Percentiles rank a stretch among this genome's conserved stretches.
phyloP scores from a whole-genome alignment of 2,888 invertebrate species.

The Leucophenga maculata region DNA sequence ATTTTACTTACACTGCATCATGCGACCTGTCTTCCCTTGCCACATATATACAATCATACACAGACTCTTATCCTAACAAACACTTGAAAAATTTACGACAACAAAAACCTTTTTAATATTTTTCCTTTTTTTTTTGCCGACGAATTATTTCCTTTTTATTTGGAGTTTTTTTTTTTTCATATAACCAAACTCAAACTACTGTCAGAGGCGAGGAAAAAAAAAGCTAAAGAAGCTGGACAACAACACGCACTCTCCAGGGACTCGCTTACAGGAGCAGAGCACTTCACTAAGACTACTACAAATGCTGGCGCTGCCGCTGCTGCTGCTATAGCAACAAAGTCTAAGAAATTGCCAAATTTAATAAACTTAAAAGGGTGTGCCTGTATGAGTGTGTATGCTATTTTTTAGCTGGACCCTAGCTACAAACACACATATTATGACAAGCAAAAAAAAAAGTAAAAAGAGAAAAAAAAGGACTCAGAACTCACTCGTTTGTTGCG shows the following conservation, averaged over 20 bases:
- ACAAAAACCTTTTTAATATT: constrained; percentile 61
- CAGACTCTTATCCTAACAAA: background rate
- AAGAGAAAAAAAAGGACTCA: constrained; percentile 1
- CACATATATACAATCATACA: background rate
- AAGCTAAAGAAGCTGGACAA: constrained; percentile 46
- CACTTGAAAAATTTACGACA: constrained; percentile 46
- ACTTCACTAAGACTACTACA: too few species aligned
- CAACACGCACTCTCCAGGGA: constrained; percentile 56
- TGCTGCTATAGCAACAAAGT: constrained; percentile 28
- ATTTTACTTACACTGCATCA: background rate
- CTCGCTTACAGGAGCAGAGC: constrained; percentile 42
- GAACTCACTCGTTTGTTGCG: constrained; percentile 25
- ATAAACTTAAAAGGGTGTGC: constrained; percentile 66
- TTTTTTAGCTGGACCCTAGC: constrained; percentile 12
- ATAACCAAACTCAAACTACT: background rate
- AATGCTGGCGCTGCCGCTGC: background rate
- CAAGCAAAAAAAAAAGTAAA: background rate
- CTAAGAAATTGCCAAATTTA: constrained; percentile 66
- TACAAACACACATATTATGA: background rate
- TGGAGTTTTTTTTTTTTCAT: background rate
- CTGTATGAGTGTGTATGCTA: constrained; percentile 25
- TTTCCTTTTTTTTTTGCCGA: constrained; percentile 32
- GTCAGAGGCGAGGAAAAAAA: constrained; percentile 1
- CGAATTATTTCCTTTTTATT: background rate
- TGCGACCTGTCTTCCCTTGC: too few species aligned